phyloP scores from a whole-genome alignment of 2,888 invertebrate genomes.

The Leptopilina syphax region DNA sequence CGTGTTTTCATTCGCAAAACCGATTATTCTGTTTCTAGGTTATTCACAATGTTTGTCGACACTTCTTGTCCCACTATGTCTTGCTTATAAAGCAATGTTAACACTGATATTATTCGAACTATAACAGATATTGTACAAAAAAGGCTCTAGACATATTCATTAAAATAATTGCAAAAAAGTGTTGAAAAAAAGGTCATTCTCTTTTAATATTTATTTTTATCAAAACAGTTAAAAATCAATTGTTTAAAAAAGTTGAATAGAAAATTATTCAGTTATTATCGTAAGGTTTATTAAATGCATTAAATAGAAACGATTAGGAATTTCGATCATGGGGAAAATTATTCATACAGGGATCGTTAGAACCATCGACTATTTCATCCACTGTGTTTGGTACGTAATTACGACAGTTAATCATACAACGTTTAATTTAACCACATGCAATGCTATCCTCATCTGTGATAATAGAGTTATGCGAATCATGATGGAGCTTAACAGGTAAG shows the following conservation, averaged over 20 bases:
- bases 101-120: slow-evolving; percentile 16
- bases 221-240: too few relatives aligned
- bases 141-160: background rate
- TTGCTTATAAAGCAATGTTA: slow-evolving; percentile 26
- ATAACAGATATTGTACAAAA: background rate
- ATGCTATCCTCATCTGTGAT: slow-evolving; percentile 56
- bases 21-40: slow-evolving; percentile 29
- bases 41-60: slow-evolving; percentile 35
- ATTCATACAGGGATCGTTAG: slow-evolving; percentile 53
- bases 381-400: slow-evolving; percentile 53
- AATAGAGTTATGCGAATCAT: slow-evolving; percentile 60
- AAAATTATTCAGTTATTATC: background rate
- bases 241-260: background rate
- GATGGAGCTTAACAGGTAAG: slow-evolving; percentile 13
- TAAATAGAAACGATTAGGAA: background rate
- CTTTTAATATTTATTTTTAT: background rate
- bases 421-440: slow-evolving; percentile 58
- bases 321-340: background rate
- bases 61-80: slow-evolving; percentile 29
- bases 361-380: background rate
- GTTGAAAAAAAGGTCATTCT: background rate
- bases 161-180: background rate
- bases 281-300: background rate
- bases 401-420: slow-evolving; percentile 61
- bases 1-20: slow-evolving; percentile 27